Conservation (phyloP, 35 echinoderm and acorn worm species). For the Heliocidaris tuberculata region DNA sequence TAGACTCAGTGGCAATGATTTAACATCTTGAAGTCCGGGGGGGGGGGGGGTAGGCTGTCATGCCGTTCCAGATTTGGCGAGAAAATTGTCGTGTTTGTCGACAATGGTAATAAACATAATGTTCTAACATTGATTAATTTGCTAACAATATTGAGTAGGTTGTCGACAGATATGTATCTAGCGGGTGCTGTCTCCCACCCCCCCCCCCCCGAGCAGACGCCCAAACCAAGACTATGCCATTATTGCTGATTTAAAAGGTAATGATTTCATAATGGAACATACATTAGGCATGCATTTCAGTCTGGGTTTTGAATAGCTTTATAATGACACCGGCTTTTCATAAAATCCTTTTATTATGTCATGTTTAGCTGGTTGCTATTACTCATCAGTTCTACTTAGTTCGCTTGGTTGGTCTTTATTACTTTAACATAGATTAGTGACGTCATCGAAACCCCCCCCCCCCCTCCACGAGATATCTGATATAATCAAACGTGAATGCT, state of each 20-base stretch:
- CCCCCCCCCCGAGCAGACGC: neutral
- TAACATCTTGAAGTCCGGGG: no score
- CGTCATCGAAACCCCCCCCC: neutral
- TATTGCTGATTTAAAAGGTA: neutral
- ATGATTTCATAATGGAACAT: constrained; percentile 18
- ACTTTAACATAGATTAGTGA: neutral
- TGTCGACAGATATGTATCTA: no score
- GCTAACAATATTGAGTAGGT: no score
- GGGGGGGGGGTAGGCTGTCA: no score
- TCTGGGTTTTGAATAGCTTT: neutral
- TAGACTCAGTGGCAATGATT: no score
- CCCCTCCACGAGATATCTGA: no score
- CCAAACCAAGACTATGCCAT: neutral
- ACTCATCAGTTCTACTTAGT: neutral
- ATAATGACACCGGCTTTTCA: neutral
- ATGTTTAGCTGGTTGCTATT: neutral
- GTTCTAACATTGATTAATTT: no score
- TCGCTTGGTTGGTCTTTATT: neutral
- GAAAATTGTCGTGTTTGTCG: no score
- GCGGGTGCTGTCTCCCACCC: no score
- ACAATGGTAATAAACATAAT: no score
- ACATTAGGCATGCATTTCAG: neutral
- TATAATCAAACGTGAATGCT: no score
- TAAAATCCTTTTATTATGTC: neutral
- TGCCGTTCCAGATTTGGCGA: no score